Base-by-base conservation (phyloP, 2,113 vertebrate genomes). In the Pycnonotus jocosus region DNA sequence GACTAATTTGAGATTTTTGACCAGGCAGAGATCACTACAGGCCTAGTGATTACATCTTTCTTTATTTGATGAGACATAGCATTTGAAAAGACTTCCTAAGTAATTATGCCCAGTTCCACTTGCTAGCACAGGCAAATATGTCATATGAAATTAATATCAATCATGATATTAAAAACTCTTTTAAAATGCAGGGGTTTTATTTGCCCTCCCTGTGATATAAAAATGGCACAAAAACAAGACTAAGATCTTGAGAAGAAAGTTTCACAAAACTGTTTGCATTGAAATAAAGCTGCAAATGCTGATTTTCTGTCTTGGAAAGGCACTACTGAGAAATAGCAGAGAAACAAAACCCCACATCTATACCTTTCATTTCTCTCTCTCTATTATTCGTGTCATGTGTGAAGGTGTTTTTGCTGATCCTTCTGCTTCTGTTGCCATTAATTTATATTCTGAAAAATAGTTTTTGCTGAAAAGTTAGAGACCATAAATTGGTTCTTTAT, bases 401-500 rank as follows among this genome's bases (percentile, higher is more conserved):
- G 4, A 91, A 88, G 56, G 62, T 76, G 35, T 82, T 81, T 87
- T 81, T 82, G 69, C 76, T 81, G 47, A 90, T 87, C 31, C 21
- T 94, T 93, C 61, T 0, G 0, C 68, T 93, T 88, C 78, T 82
- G 68, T 86, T 88, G 44, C 40, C 37, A 31, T 92, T 93, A 76
- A 95, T 87, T 89, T 88, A 92, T 53, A 82, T 84, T 81, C 90
- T 90, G 72, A 93, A 81, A 95, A 97, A 95, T 40, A 92, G 54
- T 66, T 94, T 96, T 95, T 95, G 54, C 78, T 92, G 64, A 53
- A 94, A 95, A 96, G 68, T 83, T 95, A 81, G 88, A 51, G 90
- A 28, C 61, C 35, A 56, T 83, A 93, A 87, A 92, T 91, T 87
- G 78, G n/a, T 84, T 93, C 38, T 94, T 95, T 81, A 88, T 91